Evolutionary conservation across 2,888 invertebrate species (phyloP), one percentile per base, ranked within the genome.

Genomic region (Nematopogon swammerdamellus): DNA sequence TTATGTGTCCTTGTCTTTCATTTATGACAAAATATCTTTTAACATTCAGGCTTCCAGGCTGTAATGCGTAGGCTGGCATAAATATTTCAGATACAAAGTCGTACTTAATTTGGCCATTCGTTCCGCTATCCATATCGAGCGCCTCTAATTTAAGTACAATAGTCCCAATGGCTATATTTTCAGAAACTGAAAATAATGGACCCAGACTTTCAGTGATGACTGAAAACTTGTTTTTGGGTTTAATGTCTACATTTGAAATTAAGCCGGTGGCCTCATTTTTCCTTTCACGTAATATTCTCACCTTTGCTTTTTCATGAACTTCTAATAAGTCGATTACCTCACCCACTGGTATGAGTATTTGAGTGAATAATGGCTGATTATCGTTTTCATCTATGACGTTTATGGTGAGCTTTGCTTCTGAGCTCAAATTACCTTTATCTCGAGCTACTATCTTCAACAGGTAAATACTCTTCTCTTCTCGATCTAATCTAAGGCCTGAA

Each of bases 341-440:
- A 50, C 87, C 86, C 48, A 86, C 80, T 3, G 87, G 84, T 36
- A 92, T 83, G 1, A 85, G 79, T 57, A 92, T 85, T 60, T 89
- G 85, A 50, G 83, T 83, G 58, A 89, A 90, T 48, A 76, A 75
- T 0, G 92, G 92, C 14, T 83, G 63, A 64, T 92, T 92, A 62
- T 94, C 94, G 61, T 95, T 95, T 60, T 87, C 87, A 63, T 95
- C 95, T 3, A 85, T 81, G 19, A 94, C 71, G 1, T 73, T 79
- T 45, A 95, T 85, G 1, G 82, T 85, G 8, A 95, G 64, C 59
- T 86, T 85, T 0, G 89, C 87, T 64, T 89, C 87, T 1, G 89
- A 88, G 46, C 84, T 86, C 11, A 93, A 66, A 44, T 91, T 90
- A 6, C 91, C 91, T 63, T 81, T 83, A 58, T 92, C 92, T 57